Evolutionary conservation across 2,888 invertebrate genomes (phyloP).

Genomic region (Nomada hirtipes): DNA sequence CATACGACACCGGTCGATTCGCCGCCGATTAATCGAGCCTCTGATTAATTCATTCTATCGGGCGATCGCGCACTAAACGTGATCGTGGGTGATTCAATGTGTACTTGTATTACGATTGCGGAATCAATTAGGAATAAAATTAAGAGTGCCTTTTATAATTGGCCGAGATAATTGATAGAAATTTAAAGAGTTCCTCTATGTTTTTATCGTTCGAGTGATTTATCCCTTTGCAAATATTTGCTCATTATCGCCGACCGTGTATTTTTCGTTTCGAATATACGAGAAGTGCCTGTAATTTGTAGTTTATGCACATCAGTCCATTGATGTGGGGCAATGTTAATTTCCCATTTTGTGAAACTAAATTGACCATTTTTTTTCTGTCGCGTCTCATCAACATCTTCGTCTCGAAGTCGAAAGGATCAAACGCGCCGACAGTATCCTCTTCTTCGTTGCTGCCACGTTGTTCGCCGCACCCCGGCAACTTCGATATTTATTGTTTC

Average conservation of each 20-base stretch:
- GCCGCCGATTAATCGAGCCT: neutral
- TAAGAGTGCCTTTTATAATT: neutral
- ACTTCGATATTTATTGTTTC: constrained; percentile 50
- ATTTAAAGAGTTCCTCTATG: too few species aligned
- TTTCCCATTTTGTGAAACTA: too few species aligned
- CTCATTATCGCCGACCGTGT: too few species aligned
- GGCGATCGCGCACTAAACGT: constrained; percentile 2
- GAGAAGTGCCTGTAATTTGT: too few species aligned
- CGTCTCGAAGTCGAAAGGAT: neutral
- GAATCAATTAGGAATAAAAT: neutral
- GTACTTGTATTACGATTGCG: neutral
- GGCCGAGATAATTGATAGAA: neutral
- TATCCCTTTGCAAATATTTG: too few species aligned
- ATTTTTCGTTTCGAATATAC: too few species aligned
- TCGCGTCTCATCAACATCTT: too few species aligned
- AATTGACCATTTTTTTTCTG: too few species aligned
- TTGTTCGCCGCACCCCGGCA: neutral
- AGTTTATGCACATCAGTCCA: too few species aligned
- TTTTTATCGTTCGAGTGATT: too few species aligned
- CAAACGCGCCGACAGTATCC: neutral
- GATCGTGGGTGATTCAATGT: neutral
- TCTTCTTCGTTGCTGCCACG: neutral
- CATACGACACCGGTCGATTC: neutral
- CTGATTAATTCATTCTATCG: constrained; percentile 13
- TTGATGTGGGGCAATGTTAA: too few species aligned